Conservation (phyloP, 2,888 invertebrate species). For the Neria commutata region DNA sequence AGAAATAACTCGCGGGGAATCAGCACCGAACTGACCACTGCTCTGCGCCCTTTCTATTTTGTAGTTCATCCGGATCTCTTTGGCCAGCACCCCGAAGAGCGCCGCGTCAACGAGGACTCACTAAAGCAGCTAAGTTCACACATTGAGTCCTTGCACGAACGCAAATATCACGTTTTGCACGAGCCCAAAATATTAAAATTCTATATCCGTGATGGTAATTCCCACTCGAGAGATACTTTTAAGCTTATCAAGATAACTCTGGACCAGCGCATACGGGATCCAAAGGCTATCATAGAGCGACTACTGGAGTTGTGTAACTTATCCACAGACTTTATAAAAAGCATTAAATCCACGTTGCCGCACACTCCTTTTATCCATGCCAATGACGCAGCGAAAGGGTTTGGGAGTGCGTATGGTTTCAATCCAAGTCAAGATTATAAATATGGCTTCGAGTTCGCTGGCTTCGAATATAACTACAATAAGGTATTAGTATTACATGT, state of each 20-base stretch:
- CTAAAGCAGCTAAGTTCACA: constrained; percentile 85
- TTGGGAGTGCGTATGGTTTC: constrained; percentile 31
- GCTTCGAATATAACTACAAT: constrained; percentile 43
- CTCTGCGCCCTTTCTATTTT: constrained; percentile 92
- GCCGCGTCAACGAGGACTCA: constrained; percentile 89
- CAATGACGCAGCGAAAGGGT: constrained; percentile 19
- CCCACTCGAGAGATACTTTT: constrained; percentile 64
- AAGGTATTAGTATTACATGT: constrained; percentile 31
- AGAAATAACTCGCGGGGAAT: too few species aligned
- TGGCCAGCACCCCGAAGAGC: constrained; percentile 86
- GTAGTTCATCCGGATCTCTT: constrained; percentile 95
- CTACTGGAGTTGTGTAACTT: constrained; percentile 82
- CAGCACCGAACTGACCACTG: constrained; percentile 86
- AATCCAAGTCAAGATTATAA: constrained; percentile 44
- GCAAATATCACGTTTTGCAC: constrained; percentile 59
- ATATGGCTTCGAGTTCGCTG: constrained; percentile 46
- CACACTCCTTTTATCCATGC: constrained; percentile 16
- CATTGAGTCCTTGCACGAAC: constrained; percentile 74
- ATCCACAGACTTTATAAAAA: constrained; percentile 85
- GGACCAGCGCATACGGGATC: constrained; percentile 68
- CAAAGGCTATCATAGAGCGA: constrained; percentile 73
- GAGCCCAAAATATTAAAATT: constrained; percentile 72
- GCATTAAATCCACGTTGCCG: constrained; percentile 61
- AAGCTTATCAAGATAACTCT: constrained; percentile 77
- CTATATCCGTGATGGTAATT: constrained; percentile 70